Base-by-base conservation (phyloP, 2,888 invertebrate species). In the Leptopilina syphax region DNA sequence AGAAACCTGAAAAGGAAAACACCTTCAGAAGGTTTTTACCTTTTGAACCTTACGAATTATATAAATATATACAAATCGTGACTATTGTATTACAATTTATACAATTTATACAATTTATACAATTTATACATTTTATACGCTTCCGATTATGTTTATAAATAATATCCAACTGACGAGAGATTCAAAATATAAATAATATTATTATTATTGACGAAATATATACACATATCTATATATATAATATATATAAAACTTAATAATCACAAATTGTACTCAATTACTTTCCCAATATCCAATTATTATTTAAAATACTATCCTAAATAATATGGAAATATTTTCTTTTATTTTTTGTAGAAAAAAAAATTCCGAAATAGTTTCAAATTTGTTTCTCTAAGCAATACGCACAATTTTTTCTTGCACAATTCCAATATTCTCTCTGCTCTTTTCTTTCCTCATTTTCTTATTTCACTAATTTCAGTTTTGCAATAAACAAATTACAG, bases 391-490 rank as follows among this genome's bases (percentile, higher is more conserved):
- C 76, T 68, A 5, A 18, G 65, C 67, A 41, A 70, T 79, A 18
- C 65, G 47, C 44, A 50, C 60, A 54, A 63, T 79, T 65, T 66
- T 79, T 76, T 77, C 63, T 70, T 50, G 65, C 65, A 41, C 12
- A 65, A 65, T 63, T 3, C 18, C 24, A 24, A 63, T 24, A 34
- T 34, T 34, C 3, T 34, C 3, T 34, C 34, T 63, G 18, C 18
- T 24, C 24, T 18, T 63, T 24, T 24, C 7, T 24, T 63, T 24
- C 9, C n/a, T 63, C 24, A 8, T 44, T 0, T 44, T 63, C 24
- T 63, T 50, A 50, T 50, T 63, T 18, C 60, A 63, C 63, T 24
- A 63, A 63, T 63, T 63, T 63, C n/a, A 9, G 24, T 63, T 63
- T n/a, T n/a, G 63, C 63, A 63, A 63, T 63, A 63, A 63, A 63